A percentile compares a stretch with the other conserved stretches of the same genome.
phyloP scores from a whole-genome alignment of 1,140 invertebrate species.

The Drosophila lowei region DNA sequence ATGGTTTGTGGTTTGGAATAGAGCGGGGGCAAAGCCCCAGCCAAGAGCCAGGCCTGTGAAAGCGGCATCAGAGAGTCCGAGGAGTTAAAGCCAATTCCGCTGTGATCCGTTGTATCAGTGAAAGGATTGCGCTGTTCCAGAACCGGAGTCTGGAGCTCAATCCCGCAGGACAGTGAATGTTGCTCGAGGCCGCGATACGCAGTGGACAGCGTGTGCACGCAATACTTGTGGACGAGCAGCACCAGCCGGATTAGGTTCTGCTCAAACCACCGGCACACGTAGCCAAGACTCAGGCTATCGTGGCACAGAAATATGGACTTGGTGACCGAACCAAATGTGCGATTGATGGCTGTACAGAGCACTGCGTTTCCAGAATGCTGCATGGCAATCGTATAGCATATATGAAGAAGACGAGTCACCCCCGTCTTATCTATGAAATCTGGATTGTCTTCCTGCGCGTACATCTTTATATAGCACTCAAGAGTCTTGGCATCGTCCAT shows the following conservation, averaged over 20 bases:
- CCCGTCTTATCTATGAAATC: conserved; percentile 84
- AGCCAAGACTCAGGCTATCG: conserved; percentile 88
- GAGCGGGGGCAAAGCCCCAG: conserved; percentile 88
- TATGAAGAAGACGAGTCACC: conserved; percentile 87
- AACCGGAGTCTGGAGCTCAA: conserved; percentile 90
- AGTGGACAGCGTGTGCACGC: conserved; percentile 90
- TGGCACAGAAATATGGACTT: conserved; percentile 92
- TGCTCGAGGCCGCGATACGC: conserved; percentile 87
- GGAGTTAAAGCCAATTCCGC: conserved; percentile 23
- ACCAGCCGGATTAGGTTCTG: conserved; percentile 90
- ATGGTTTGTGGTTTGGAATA: conserved; percentile 86
- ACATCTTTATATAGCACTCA: conserved; percentile 88
- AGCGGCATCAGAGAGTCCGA: conserved; percentile 85
- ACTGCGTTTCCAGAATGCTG: conserved; percentile 87
- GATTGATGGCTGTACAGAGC: conserved; percentile 85
- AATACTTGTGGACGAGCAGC: conserved; percentile 89
- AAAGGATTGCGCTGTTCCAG: conserved; percentile 86
- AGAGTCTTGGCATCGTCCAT: conserved; percentile 87
- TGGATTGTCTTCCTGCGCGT: conserved; percentile 83
- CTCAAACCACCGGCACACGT: conserved; percentile 91
- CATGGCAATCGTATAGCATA: conserved; percentile 90
- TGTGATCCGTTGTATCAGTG: conserved; percentile 56
- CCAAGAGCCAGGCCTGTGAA: conserved; percentile 91
- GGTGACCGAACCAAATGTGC: conserved; percentile 88
- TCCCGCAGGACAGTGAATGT: conserved; percentile 84